These are phyloP conservation scores for Trichonephila clavata DNA, from an alignment of 1,140 invertebrate species.

Conservation along the genomic window DNA sequence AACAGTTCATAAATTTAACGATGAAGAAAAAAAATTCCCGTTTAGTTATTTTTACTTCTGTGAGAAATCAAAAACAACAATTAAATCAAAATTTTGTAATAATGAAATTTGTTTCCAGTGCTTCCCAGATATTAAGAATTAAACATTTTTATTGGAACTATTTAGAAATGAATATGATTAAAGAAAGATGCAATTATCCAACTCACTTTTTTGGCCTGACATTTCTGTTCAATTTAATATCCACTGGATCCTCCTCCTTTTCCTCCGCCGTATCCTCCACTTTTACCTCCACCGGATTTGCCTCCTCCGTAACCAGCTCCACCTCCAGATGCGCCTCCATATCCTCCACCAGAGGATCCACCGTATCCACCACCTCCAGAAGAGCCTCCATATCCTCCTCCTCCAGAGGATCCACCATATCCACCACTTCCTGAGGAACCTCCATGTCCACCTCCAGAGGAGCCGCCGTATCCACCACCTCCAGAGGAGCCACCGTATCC, in stretches of 20 bases:
- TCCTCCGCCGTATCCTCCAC: conserved; percentile 72
- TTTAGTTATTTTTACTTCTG: too few species aligned
- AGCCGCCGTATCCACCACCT: conserved; percentile 48
- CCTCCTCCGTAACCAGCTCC: conserved; percentile 66
- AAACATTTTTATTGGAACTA: not conserved
- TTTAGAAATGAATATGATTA: not conserved
- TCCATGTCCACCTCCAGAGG: conserved; percentile 62
- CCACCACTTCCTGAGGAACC: conserved; percentile 70
- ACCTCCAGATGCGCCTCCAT: conserved; percentile 33
- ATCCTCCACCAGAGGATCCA: conserved; percentile 73
- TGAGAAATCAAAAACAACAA: too few species aligned
- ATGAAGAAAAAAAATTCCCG: too few species aligned
- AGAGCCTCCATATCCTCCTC: conserved; percentile 76
- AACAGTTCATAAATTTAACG: too few species aligned
- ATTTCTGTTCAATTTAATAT: conserved; percentile 27
- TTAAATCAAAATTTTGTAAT: too few species aligned
- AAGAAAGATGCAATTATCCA: not conserved
- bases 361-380: conserved; percentile 72
- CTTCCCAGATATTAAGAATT: not conserved
- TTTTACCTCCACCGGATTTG: conserved; percentile 72
- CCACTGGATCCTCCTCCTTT: conserved; percentile 76
- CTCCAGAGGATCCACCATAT: conserved; percentile 64
- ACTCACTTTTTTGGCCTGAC: conserved; percentile 56
- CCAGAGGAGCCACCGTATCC: conserved; percentile 41
- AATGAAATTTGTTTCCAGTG: not conserved